phyloP scores from a whole-genome alignment of 2,888 invertebrate genomes.

The Tanytarsus gracilentus region DNA sequence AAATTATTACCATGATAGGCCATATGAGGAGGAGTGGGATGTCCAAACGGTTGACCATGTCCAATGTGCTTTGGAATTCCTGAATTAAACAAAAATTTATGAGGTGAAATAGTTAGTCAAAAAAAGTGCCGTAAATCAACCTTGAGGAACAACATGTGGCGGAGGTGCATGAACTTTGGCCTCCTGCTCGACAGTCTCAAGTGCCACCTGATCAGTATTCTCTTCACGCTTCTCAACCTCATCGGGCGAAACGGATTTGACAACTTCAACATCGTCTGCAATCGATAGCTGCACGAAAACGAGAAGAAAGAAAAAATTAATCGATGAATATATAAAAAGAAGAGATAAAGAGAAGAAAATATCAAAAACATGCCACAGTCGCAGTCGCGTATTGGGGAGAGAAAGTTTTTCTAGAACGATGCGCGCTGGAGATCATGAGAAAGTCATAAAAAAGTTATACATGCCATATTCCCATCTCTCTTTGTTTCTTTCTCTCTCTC shows the following conservation, averaged over 20 bases:
- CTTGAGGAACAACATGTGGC: constrained; percentile 35
- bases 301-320: constrained; percentile 29
- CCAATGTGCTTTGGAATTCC: constrained; percentile 44
- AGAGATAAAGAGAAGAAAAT: not conserved
- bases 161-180: constrained; percentile 37
- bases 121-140: constrained; percentile 36
- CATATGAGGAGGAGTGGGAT: constrained; percentile 49
- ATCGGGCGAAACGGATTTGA: constrained; percentile 52
- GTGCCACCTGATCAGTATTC: constrained; percentile 59
- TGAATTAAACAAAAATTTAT: constrained; percentile 42
- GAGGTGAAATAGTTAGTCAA: not conserved
- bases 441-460: constrained; percentile 8
- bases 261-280: constrained; percentile 55
- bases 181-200: constrained; percentile 61
- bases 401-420: constrained; percentile 22
- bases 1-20: constrained; percentile 68
- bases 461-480: not conserved
- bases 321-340: not conserved
- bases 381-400: constrained; percentile 7
- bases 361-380: constrained; percentile 1
- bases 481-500: too few relatives aligned
- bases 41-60: constrained; percentile 46
- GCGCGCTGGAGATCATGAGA: constrained; percentile 13
- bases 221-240: constrained; percentile 49
- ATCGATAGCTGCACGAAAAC: constrained; percentile 40